Evolutionary conservation across 2,113 vertebrate species (phyloP).

Genomic region (Gadus chalcogrammus): DNA sequence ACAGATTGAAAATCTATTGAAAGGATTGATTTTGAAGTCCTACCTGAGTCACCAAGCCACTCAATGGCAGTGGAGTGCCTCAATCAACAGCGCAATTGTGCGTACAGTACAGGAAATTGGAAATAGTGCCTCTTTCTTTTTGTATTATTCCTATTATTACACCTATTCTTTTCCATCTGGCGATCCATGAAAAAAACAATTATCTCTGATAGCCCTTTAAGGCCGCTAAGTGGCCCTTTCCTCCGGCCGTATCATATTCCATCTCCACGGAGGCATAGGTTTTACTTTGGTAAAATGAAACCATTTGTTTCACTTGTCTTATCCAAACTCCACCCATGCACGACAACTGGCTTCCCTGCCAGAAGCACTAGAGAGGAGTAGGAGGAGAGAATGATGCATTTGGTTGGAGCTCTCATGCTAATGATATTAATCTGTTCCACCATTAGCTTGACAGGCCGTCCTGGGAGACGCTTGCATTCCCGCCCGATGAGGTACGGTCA

Average conservation of each 20-base stretch:
- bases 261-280: constrained; percentile 2
- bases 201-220: background rate
- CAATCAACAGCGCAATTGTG: too few relatives aligned
- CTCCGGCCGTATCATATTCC: background rate
- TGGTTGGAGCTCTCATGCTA: background rate
- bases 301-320: constrained; percentile 20
- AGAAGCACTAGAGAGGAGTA: background rate
- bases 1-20: too few relatives aligned
- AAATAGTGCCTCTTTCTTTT: background rate
- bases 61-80: too few relatives aligned
- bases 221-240: constrained; percentile 1
- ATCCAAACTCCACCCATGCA: constrained; percentile 8
- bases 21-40: too few relatives aligned
- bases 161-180: background rate
- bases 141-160: background rate
- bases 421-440: constrained; percentile 12
- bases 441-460: constrained; percentile 7
- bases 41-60: too few relatives aligned
- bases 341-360: constrained; percentile 1
- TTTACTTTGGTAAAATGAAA: constrained; percentile 27
- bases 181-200: background rate
- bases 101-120: too few relatives aligned
- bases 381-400: background rate
- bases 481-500: background rate
- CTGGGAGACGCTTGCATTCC: background rate